phyloP scores from a whole-genome alignment of 2,113 vertebrate genomes.

The Alexandromys fortis region DNA sequence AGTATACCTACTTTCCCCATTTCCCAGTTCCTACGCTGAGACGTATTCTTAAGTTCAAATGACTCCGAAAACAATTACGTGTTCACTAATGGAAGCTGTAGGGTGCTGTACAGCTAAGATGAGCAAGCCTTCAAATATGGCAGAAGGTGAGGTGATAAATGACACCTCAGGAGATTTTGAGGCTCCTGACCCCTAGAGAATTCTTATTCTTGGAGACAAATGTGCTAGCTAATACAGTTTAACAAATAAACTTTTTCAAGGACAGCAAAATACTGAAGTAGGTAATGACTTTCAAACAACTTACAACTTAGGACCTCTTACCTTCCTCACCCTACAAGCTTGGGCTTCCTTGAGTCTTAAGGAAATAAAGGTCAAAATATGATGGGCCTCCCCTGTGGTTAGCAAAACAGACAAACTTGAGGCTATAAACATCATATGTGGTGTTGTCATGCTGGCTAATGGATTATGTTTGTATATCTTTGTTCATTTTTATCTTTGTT shows the following conservation, averaged over 20 bases:
- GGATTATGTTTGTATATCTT: background rate
- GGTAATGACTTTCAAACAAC: background rate
- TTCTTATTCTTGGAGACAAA: background rate
- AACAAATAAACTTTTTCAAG: background rate
- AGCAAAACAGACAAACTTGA: background rate
- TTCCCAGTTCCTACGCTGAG: background rate
- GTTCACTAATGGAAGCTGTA: background rate
- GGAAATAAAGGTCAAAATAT: background rate
- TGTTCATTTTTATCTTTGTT: slow-evolving; percentile 17
- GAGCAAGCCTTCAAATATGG: background rate
- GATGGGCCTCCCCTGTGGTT: background rate
- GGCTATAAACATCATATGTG: background rate
- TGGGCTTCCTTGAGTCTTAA: background rate
- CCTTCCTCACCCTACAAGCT: background rate
- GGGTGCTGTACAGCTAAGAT: background rate
- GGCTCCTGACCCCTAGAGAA: background rate
- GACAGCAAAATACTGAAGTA: background rate
- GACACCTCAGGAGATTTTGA: background rate
- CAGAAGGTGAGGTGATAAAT: background rate
- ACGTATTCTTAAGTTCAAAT: background rate
- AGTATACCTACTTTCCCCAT: background rate
- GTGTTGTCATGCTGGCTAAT: background rate
- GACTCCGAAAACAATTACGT: background rate
- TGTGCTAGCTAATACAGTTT: background rate
- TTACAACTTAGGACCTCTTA: background rate